Evolutionary conservation across 2,797 vertebrate genomes (phyloP).

Genomic region (Liparis tanakae): DNA sequence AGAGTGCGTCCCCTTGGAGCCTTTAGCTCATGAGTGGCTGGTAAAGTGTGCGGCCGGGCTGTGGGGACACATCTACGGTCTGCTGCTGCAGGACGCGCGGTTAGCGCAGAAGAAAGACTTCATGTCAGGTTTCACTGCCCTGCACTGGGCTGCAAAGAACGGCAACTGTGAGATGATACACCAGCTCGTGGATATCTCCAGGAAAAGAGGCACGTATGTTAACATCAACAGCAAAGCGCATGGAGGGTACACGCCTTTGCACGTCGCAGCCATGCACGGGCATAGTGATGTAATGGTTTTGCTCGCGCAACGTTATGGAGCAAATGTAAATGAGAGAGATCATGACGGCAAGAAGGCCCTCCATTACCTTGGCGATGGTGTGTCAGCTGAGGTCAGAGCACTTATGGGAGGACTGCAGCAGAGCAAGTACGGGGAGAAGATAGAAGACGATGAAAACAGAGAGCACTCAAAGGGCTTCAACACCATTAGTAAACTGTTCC

Average conservation of each 20-base stretch:
- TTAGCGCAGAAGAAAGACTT: constrained; percentile 89
- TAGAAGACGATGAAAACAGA: constrained; percentile 77
- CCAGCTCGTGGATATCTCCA: constrained; percentile 83
- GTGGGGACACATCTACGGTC: constrained; percentile 88
- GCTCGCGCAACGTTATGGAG: constrained; percentile 85
- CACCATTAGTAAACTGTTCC: constrained; percentile 89
- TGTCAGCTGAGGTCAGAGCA: constrained; percentile 77
- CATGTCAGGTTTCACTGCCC: constrained; percentile 92
- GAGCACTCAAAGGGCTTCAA: constrained; percentile 86
- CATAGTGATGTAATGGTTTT: constrained; percentile 80
- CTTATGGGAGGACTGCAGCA: constrained; percentile 84
- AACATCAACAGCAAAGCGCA: constrained; percentile 88
- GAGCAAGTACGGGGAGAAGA: constrained; percentile 61
- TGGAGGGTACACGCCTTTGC: constrained; percentile 92
- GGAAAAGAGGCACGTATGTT: constrained; percentile 74
- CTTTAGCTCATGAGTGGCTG: constrained; percentile 90
- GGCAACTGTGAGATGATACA: constrained; percentile 87
- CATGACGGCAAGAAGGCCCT: constrained; percentile 90
- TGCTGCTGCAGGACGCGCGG: constrained; percentile 85
- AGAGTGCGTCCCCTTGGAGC: constrained; percentile 83
- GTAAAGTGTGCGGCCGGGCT: constrained; percentile 86
- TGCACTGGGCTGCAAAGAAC: constrained; percentile 96
- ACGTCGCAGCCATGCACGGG: constrained; percentile 92
- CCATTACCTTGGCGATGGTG: constrained; percentile 85
- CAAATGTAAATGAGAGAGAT: constrained; percentile 86